phyloP scores from a whole-genome alignment of 2,888 invertebrate species.

The Pollenia griseotomentosa region DNA sequence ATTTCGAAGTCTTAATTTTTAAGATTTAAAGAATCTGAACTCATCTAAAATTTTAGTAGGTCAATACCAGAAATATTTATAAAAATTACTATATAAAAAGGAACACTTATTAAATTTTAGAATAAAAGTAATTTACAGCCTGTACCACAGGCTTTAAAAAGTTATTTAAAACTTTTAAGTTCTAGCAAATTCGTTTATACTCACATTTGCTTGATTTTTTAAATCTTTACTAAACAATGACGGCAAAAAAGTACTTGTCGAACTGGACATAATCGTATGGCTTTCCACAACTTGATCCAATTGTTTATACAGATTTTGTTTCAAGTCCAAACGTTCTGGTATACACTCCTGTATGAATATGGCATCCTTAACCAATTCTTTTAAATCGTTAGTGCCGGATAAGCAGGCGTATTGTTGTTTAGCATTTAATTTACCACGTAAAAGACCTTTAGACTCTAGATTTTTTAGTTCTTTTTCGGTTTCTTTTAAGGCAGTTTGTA shows the following conservation, averaged over 20 bases:
- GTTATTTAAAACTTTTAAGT: not conserved
- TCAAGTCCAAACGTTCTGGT: conserved; percentile 94
- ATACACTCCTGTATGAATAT: conserved; percentile 96
- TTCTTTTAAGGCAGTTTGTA: conserved; percentile 89
- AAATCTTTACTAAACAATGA: conserved; percentile 93
- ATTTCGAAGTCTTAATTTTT: too few relatives aligned
- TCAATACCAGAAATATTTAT: too few relatives aligned
- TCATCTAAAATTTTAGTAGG: too few relatives aligned
- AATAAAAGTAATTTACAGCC: too few relatives aligned
- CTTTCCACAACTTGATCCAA: conserved; percentile 91
- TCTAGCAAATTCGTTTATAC: conserved; percentile 62
- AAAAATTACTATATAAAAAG: too few relatives aligned
- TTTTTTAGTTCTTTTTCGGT: conserved; percentile 89
- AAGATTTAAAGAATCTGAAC: too few relatives aligned
- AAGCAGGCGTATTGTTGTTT: conserved; percentile 91
- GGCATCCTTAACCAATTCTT: conserved; percentile 90
- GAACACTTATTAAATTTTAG: too few relatives aligned
- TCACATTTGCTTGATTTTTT: conserved; percentile 88
- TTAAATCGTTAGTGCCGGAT: conserved; percentile 89
- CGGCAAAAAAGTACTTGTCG: conserved; percentile 96
- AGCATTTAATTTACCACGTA: conserved; percentile 91
- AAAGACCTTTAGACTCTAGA: conserved; percentile 89
- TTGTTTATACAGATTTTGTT: conserved; percentile 90
- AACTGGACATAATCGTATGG: conserved; percentile 94
- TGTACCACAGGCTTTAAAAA: too few relatives aligned